phyloP scores from a whole-genome alignment of 1,140 invertebrate species.

The Tetramorium simillimum region DNA sequence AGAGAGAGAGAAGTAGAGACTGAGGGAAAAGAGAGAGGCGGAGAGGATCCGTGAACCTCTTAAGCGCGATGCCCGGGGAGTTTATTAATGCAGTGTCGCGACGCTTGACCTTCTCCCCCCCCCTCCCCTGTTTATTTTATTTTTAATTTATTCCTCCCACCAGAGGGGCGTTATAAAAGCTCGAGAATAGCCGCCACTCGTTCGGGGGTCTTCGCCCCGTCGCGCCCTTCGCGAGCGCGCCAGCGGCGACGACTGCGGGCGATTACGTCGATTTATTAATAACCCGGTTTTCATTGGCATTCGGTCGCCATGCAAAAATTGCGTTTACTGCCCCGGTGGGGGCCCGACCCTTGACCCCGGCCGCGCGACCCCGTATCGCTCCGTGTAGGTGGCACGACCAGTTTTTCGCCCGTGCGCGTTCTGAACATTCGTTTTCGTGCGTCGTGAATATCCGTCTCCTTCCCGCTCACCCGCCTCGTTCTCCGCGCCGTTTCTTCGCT shows the following conservation, averaged over 20 bases:
- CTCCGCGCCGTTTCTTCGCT: constrained; percentile 22
- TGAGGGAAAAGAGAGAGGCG: constrained; percentile 16
- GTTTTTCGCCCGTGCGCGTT: constrained; percentile 74
- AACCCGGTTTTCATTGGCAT: constrained; percentile 81
- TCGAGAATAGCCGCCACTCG: constrained; percentile 50
- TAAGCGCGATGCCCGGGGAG: constrained; percentile 45
- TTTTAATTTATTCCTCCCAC: constrained; percentile 78
- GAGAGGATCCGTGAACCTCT: constrained; percentile 12
- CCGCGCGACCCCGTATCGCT: constrained; percentile 65
- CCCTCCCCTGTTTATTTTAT: constrained; percentile 74
- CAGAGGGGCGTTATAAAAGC: constrained; percentile 54
- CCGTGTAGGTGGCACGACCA: constrained; percentile 79
- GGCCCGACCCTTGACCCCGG: constrained; percentile 74
- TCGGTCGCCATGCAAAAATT: constrained; percentile 76
- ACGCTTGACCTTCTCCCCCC: constrained; percentile 71
- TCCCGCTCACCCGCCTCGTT: neutral
- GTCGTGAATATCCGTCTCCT: constrained; percentile 68
- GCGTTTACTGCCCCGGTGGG: constrained; percentile 72
- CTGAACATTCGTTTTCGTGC: constrained; percentile 75
- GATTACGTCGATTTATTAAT: constrained; percentile 82
- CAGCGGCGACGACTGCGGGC: constrained; percentile 48
- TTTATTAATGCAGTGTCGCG: constrained; percentile 76
- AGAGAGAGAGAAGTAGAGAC: neutral
- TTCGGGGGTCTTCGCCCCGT: constrained; percentile 2
- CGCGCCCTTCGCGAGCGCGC: neutral